Conservation (phyloP, 2,113 vertebrate genomes). For the Murina feae region DNA sequence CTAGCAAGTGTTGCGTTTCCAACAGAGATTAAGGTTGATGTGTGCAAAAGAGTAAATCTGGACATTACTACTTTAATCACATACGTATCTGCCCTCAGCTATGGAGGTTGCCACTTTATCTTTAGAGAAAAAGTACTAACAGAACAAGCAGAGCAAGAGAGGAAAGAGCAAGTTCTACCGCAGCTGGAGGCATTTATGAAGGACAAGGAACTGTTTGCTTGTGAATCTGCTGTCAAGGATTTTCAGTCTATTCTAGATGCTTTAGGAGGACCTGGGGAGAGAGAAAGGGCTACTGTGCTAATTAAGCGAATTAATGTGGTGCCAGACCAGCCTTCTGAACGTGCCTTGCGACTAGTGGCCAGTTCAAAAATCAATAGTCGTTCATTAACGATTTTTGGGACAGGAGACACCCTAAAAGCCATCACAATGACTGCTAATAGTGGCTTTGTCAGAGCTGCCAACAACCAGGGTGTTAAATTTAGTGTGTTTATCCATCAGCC, state of each 20-base stretch:
- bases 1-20: conserved; percentile 92
- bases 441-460: conserved; percentile 93
- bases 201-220: conserved; percentile 93
- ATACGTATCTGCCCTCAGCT: conserved; percentile 92
- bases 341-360: conserved; percentile 85
- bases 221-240: conserved; percentile 91
- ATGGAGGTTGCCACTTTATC: conserved; percentile 89
- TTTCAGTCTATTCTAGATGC: conserved; percentile 94
- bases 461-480: conserved; percentile 95
- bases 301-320: conserved; percentile 87
- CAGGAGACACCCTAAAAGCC: conserved; percentile 91
- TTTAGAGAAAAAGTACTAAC: conserved; percentile 95
- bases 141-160: conserved; percentile 94
- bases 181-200: conserved; percentile 90
- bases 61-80: conserved; percentile 97
- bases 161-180: conserved; percentile 88
- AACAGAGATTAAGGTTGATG: conserved; percentile 85
- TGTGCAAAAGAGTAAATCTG: conserved; percentile 91
- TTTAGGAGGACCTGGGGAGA: conserved; percentile 90
- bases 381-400: conserved; percentile 94
- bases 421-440: conserved; percentile 97
- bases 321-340: conserved; percentile 90
- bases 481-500: conserved; percentile 97
- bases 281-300: conserved; percentile 85
- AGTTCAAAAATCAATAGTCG: conserved; percentile 94